Base-by-base conservation (phyloP, 1,140 invertebrate species). In the Orchesella cincta region DNA sequence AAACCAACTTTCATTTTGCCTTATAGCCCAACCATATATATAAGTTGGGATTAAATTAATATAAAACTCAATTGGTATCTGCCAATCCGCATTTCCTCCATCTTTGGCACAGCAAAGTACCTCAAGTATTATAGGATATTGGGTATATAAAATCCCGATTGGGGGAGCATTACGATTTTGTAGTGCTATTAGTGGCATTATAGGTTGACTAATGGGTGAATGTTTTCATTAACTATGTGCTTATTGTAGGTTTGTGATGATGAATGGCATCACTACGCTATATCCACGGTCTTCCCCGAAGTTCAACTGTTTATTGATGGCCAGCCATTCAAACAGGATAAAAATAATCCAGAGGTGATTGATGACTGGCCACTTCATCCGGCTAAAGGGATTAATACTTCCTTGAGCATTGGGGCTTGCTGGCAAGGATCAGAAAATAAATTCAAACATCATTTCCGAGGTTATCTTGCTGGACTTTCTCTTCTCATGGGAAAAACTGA, bases 291-390 rank as follows among this genome's bases (percentile, higher is more conserved):
- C 76, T 95, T 96, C 88, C 93, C 95, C 0, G 93, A 94, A 81
- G 93, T 96, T 18, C 91, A 91, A 76, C 86, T 98, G 31, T 96
- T 90, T 84, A 90, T 98, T 77, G 97, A 99, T 86, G 97, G 97
- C 0, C 91, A 93, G 83, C 86, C 91, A 23, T 93, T 93, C 86
- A 88, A 91, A 3, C 88, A 89, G 71, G 92, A 94, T 81, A 91
- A 92, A 84, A 92, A 92, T 80, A 97, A 96, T 83, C 94, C 96
- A 0, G 97, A 99, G 85, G 94, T 99, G 34, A 96, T 99, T 83
- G 97, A 99, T 86, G 98, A 99, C 86, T 99, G 97, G 97, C 97
- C 98, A n/a, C 88, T 99, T 18, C 98, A 99, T 85, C 93, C 94
- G 29, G 94, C 95, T 0, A 94, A 95, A 79, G 94, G 92, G 16